These are phyloP conservation scores for Thamnophis sirtalis DNA, from an alignment of 2,113 vertebrate genomes.

Conservation along the genomic window DNA sequence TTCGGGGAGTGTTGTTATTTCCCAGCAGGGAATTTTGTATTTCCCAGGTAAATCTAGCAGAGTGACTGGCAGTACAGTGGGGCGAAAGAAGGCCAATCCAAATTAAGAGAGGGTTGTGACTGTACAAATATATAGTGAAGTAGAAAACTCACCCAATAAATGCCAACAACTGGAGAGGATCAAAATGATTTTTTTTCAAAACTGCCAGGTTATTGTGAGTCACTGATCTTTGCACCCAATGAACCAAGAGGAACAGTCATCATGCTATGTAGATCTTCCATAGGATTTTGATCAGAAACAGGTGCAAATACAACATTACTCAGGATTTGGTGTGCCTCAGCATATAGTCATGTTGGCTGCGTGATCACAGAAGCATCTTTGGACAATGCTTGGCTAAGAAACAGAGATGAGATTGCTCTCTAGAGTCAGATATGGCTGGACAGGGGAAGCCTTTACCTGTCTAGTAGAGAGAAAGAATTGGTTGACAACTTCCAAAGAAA, in stretches of 20 bases:
- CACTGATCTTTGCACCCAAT: background rate
- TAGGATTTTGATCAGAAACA: background rate
- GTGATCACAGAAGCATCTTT: background rate
- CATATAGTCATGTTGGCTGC: background rate
- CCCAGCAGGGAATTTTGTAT: slow-evolving; percentile 13
- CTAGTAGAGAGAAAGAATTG: background rate
- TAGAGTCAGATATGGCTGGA: background rate
- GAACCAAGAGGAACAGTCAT: background rate
- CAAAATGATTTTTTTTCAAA: background rate
- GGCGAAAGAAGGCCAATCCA: background rate
- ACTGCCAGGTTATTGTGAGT: background rate
- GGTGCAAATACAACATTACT: background rate
- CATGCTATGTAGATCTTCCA: background rate
- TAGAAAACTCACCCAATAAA: background rate
- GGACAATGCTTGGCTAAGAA: background rate
- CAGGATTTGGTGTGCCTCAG: background rate
- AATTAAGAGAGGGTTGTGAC: background rate
- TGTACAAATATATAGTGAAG: background rate
- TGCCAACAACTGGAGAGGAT: background rate
- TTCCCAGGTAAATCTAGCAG: background rate
- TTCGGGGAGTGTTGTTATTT: background rate
- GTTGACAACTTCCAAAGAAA: background rate
- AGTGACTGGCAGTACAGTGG: background rate
- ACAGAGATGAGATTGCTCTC: background rate
- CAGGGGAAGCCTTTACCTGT: background rate